These are phyloP conservation scores for Sapajus apella DNA, from an alignment of 2,113 vertebrate genomes.

Conservation along the genomic window DNA sequence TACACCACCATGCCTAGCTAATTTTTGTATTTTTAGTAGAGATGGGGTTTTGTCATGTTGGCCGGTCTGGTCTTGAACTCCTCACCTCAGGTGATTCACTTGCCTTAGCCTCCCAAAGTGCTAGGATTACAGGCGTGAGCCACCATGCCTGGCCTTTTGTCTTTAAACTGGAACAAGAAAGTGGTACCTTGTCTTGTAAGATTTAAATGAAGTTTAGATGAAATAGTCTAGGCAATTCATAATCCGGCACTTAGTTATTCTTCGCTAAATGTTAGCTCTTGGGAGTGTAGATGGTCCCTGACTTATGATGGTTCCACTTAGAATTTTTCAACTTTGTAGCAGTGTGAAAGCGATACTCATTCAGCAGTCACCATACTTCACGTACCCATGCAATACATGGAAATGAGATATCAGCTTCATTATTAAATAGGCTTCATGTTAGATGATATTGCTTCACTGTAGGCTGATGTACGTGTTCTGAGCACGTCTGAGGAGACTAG, in stretches of 20 bases:
- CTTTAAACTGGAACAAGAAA: background rate
- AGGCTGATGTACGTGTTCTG: background rate
- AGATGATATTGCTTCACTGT: background rate
- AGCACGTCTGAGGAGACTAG: background rate
- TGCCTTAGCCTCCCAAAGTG: too few species aligned
- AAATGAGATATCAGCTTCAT: background rate
- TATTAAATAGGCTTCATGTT: background rate
- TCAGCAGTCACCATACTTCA: too few species aligned
- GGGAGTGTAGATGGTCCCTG: too few species aligned
- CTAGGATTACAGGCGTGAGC: too few species aligned
- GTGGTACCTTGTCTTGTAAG: background rate
- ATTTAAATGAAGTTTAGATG: background rate
- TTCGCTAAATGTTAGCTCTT: background rate
- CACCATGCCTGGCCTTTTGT: background rate
- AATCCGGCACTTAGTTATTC: background rate
- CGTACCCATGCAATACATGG: background rate
- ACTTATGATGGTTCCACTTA: too few species aligned
- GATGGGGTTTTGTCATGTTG: too few species aligned
- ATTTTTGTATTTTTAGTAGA: too few species aligned
- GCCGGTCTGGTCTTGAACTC: too few species aligned
- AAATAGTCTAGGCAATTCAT: background rate
- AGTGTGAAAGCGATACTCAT: too few species aligned
- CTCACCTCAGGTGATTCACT: too few species aligned
- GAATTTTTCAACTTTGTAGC: too few species aligned
- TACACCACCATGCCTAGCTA: too few species aligned